phyloP scores from a whole-genome alignment of 2,888 invertebrate species.

The Microplitis deprimator region DNA sequence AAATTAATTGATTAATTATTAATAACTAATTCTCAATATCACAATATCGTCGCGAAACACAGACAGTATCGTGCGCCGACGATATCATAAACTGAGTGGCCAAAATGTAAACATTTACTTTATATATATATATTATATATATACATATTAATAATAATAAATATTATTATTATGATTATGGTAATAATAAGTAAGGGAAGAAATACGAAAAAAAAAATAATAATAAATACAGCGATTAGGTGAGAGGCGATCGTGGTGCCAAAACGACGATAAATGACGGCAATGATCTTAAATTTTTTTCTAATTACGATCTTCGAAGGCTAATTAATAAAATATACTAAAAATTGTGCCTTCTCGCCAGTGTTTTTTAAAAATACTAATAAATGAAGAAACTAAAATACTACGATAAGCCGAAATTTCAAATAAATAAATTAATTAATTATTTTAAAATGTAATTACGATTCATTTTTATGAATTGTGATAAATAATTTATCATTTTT shows the following conservation, averaged over 20 bases:
- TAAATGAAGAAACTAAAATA: too few relatives aligned
- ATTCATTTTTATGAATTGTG: background rate
- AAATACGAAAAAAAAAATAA: conserved; percentile 42
- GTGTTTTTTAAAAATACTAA: background rate
- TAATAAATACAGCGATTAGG: conserved; percentile 35
- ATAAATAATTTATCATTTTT: background rate
- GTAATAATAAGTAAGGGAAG: conserved; percentile 47
- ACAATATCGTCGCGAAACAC: conserved; percentile 61
- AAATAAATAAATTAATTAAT: background rate
- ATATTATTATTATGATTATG: conserved; percentile 54
- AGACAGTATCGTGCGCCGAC: conserved; percentile 67
- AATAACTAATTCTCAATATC: conserved; percentile 32
- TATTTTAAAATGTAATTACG: background rate
- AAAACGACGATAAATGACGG: conserved; percentile 56
- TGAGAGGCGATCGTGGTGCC: conserved; percentile 62
- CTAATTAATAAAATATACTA: background rate
- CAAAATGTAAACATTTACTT: conserved; percentile 70
- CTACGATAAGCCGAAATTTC: too few relatives aligned
- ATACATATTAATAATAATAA: conserved; percentile 63
- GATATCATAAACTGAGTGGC: conserved; percentile 69
- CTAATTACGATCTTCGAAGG: background rate
- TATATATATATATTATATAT: conserved; percentile 53
- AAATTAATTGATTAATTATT: conserved; percentile 21
- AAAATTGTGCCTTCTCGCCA: background rate
- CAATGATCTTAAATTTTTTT: background rate